phyloP scores from a whole-genome alignment of 2,113 vertebrate genomes.

The Eulacestoma nigropectus region DNA sequence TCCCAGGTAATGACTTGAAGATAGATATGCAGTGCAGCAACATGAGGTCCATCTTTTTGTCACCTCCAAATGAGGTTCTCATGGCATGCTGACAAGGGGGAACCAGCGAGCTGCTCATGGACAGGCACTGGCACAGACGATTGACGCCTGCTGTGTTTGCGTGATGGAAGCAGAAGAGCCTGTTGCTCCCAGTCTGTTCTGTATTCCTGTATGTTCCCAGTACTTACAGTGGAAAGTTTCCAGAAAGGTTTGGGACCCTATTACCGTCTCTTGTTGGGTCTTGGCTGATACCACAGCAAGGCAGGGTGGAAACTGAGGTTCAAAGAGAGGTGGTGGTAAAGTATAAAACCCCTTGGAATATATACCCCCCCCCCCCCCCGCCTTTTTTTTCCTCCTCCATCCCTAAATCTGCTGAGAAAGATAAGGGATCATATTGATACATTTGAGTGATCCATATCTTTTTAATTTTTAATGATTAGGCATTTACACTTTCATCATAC shows the following conservation, averaged over 20 bases:
- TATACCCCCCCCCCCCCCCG: rapidly evolving
- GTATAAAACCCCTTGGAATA: not conserved
- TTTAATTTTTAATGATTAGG: not conserved
- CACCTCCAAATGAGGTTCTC: not conserved
- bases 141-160: not conserved
- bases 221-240: not conserved
- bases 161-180: not conserved
- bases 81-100: not conserved
- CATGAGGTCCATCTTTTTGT: not conserved
- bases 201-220: not conserved
- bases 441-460: not conserved
- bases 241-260: not conserved
- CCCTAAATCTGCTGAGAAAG: not conserved
- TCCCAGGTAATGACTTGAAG: not conserved
- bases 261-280: not conserved
- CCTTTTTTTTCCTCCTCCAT: not conserved
- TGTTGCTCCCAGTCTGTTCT: not conserved
- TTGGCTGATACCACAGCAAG: not conserved
- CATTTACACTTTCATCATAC: not conserved
- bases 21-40: not conserved
- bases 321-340: not conserved
- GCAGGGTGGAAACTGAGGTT: not conserved
- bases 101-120: not conserved
- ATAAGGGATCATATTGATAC: not conserved
- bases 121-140: not conserved